Evolutionary conservation across 2,797 vertebrate species (phyloP), one percentile per base, ranked within the genome.

Genomic region (Myioborus miniatus): DNA sequence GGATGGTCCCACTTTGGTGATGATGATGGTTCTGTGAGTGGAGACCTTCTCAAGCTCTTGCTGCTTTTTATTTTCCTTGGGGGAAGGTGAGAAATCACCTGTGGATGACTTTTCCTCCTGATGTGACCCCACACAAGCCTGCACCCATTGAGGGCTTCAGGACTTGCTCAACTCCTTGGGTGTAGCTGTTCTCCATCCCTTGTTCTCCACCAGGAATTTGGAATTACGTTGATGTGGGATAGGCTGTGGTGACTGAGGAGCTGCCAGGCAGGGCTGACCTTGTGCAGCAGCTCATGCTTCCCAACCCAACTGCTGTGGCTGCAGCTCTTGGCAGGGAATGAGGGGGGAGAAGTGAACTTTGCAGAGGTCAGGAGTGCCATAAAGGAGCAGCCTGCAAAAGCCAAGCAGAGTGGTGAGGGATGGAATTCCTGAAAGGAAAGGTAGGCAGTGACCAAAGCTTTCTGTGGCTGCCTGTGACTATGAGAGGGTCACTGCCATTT

Each of bases 51-150:
- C 6, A 1, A 18, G 37, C 12, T 5, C 1, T 24, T 16, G 14
- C 30, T 64, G 43, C 12, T 36, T 24, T 63, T 41, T n/a, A 5
- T 59, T 74, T 20, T 8, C 24, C 11, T 36, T 12, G 11, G n/a
- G 15, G 32, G 12, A 59, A 49, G 21, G 32, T 41, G 34, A 77
- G 46, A 64, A 91, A 34, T 68, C 37, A 8, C 41, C 63, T 41
- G 53, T 44, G 34, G 14, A 1, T 39, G 50, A 64, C 12, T 58
- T 39, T 14, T 49, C 20, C 53, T 15, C 18, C 58, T 15, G 3
- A 2, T 7, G 34, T 0, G 0, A 55, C 17, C 63, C 9, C 23
- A 7, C 22, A 2, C 0, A 1, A 46, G 11, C 47, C 36, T 44
- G 32, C 36, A 17, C 15, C 39, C 8, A 0, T 5, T 8, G 5